A percentile compares a stretch with the other conserved stretches of the same genome.
Conservation (phyloP, 2,797 vertebrate genomes). For the Bradypodion pumilum region DNA sequence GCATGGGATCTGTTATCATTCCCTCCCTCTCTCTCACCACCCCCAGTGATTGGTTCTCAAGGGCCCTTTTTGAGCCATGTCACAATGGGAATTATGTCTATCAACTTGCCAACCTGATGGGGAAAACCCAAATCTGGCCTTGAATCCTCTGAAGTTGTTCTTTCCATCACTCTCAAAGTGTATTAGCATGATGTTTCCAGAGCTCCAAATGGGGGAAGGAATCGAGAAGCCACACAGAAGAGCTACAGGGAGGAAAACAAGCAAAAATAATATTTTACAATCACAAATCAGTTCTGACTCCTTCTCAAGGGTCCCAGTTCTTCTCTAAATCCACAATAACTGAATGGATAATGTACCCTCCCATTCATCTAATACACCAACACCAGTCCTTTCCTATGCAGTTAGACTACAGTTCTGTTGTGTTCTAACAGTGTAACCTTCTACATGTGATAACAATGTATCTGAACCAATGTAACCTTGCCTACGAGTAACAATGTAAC, state of each 20-base stretch:
- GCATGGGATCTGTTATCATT: too few species aligned
- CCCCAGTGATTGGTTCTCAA: too few species aligned
- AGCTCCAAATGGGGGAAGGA: constrained; percentile 27
- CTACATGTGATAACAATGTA: too few species aligned
- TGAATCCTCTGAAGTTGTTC: constrained; percentile 49
- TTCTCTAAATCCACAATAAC: neutral
- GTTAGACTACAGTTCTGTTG: neutral
- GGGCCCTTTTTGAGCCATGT: too few species aligned
- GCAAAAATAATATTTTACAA: neutral
- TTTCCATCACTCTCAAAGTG: constrained; percentile 44
- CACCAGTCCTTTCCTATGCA: neutral
- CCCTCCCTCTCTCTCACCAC: neutral
- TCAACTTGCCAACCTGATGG: constrained; percentile 29
- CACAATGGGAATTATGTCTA: neutral
- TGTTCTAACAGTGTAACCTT: too few species aligned
- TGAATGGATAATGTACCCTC: too few species aligned
- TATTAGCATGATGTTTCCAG: constrained; percentile 29
- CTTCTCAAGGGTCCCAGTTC: neutral
- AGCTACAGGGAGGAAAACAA: constrained; percentile 16
- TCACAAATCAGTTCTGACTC: neutral
- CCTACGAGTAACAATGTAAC: too few species aligned
- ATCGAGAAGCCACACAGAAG: constrained; percentile 40
- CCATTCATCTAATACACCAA: too few species aligned
- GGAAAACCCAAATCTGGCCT: constrained; percentile 33
- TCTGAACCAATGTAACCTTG: too few species aligned